These are phyloP conservation scores for Formica aserva DNA, from an alignment of 2,888 invertebrate species.

Conservation along the genomic window DNA sequence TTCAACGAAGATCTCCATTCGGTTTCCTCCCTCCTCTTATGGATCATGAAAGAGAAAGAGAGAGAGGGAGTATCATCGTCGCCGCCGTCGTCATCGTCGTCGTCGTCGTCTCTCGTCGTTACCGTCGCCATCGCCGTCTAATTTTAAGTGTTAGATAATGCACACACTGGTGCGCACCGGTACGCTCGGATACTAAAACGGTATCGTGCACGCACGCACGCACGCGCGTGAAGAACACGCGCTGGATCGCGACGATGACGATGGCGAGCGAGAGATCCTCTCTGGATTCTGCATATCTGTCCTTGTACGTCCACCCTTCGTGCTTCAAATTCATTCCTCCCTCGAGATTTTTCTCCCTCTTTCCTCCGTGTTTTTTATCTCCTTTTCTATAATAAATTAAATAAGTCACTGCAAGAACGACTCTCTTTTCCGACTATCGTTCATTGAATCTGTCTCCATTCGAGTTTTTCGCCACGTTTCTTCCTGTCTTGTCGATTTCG, in stretches of 20 bases:
- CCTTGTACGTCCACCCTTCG: conserved; percentile 6
- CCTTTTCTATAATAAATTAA: conserved; percentile 11
- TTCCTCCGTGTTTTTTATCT: background rate
- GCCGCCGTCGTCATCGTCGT: conserved; percentile 42
- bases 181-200: conserved; percentile 75
- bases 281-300: background rate
- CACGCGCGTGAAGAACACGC: conserved; percentile 54
- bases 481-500: conserved; percentile 34
- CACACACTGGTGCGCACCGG: conserved; percentile 74
- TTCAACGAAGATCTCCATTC: conserved; percentile 16
- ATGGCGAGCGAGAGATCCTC: conserved; percentile 23
- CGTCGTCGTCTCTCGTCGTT: conserved; percentile 39
- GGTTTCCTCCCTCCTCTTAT: background rate
- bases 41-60: background rate
- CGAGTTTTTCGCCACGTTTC: conserved; percentile 46
- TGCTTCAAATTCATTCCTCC: background rate
- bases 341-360: background rate
- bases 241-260: conserved; percentile 52
- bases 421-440: background rate
- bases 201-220: conserved; percentile 62
- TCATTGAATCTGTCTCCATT: conserved; percentile 9
- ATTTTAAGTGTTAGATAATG: conserved; percentile 86
- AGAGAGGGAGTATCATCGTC: conserved; percentile 70
- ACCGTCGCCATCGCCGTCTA: conserved; percentile 79
- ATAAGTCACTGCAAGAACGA: conserved; percentile 22